A percentile compares a stretch with the other conserved stretches of the same genome.
phyloP scores from a whole-genome alignment of 2,888 invertebrate species.

The Apamea crenata region DNA sequence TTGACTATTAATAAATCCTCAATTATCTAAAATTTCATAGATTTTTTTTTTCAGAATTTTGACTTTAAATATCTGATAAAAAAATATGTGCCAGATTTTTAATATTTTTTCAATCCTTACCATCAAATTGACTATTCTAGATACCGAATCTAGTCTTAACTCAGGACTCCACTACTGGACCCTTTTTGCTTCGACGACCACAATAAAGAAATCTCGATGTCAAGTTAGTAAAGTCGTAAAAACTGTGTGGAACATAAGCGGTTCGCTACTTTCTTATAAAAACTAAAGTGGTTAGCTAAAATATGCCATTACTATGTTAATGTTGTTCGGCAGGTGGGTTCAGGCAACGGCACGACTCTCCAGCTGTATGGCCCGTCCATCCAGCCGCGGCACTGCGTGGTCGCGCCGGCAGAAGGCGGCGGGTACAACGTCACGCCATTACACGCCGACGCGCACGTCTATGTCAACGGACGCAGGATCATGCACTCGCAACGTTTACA shows the following conservation, averaged over 20 bases:
- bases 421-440: conserved; percentile 98
- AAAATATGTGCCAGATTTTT: no score
- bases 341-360: conserved; percentile 94
- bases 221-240: background rate
- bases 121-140: no score
- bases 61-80: no score
- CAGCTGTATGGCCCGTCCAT: conserved; percentile 97
- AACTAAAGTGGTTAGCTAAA: background rate
- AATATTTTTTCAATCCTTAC: no score
- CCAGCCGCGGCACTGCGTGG: conserved; percentile 98
- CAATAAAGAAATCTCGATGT: no score
- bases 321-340: conserved; percentile 90
- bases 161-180: no score
- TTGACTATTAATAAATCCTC: no score
- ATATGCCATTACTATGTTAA: conserved; percentile 23
- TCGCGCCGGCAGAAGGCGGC: conserved; percentile 97
- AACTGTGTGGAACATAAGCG: no score
- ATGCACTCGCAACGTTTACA: conserved; percentile 97
- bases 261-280: background rate
- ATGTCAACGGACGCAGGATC: conserved; percentile 97
- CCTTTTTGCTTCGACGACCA: no score
- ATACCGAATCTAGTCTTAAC: no score
- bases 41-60: no score
- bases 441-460: conserved; percentile 97
- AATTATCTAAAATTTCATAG: no score